Base-by-base conservation (phyloP, 2,113 vertebrate species). In the Anolis sagrei region DNA sequence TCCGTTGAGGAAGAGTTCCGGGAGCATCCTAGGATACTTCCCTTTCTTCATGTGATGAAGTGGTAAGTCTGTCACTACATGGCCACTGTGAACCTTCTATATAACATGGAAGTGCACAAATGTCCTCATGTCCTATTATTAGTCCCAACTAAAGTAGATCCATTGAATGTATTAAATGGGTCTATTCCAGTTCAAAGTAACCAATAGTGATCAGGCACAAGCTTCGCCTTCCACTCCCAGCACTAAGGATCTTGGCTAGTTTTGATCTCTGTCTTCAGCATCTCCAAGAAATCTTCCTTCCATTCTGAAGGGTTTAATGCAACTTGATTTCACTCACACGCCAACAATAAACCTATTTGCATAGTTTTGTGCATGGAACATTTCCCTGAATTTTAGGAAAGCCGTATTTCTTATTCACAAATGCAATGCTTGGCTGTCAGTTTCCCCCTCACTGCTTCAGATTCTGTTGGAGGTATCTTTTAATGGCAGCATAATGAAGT, bases 401-500 rank as follows among this genome's bases (percentile, higher is more conserved):
- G 78, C 44, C 16, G 39, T 18, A 69, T 39, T n/a, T 81, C 25
- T 27, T 68, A 29, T 70, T 75, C 44, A 29, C 58, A 90, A 86
- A 76, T 79, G 81, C 91, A 89, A 80, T 34, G 68, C 39, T 73
- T 76, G 62, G 72, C 88, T 89, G 85, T 86, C 13, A 72, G 84
- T 88, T n/a, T 68, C 88, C 88, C 88, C 29, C 21, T 39, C 54
- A 6, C 61, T 92, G 61, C 68, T 54, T 66, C 58, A 51, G 36
- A 91, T 93, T 93, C 92, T 89, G 86, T 87, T 74, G 93, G 92
- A 93, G 91, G 76, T 6, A 68, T 74, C 89, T 91, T 90, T 92
- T 89, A 92, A 88, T 62, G 58, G n/a, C 48, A 69, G 34, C 61
- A 80, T 88, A 88, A 88, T 88, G 77, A 79, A 80, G 78, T 76